Base-by-base conservation (phyloP, 2,888 invertebrate genomes). In the Drosophila peninsularis region DNA sequence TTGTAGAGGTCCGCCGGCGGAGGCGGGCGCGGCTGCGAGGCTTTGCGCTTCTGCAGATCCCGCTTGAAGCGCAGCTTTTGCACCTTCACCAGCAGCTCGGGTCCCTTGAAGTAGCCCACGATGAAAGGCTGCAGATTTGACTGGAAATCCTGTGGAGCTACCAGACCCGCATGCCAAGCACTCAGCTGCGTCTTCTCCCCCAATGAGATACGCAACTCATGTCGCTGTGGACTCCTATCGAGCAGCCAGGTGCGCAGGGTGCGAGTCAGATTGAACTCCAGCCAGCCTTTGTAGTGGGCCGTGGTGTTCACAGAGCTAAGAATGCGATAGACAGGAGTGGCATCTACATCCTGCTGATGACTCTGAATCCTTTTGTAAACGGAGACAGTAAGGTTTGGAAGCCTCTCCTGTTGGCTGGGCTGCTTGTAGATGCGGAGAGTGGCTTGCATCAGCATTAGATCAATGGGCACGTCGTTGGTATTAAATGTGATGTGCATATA, bases 111-210 rank as follows among this genome's bases (percentile, higher is more conserved):
- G 91, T 97, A 98, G 0, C 96, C 97, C 1, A 98, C 97, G 93
- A 98, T 94, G 90, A 98, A 98, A 0, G 98, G 97, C 90, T 97
- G 97, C 79, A 95, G 95, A 75, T 96, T 96, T 14, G 88, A 71
- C 32, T 14, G 95, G 11, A 17, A 24, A 3, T 36, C 62, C 50
- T 73, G 68, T 2, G 75, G 70, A 9, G 96, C 75, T 13, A 97
- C 94, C 39, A 98, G 91, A 1, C 98, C 98, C 54, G 96, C 94
- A 78, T 96, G 95, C 21, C 63, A 57, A 65, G 95, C 95, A 91
- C 95, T 95, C 87, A 94, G 94, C 81, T 95, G 95, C 93, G 57
- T 45, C 11, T 47, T 30, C 39, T 75, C 69, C 19, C 50, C 68
- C 42, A 91, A 42, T 6, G 87, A 78, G 24, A 90, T 79, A 24